These are phyloP conservation scores for Panulirus ornatus DNA, from an alignment of 1,140 invertebrate species.

Conservation along the genomic window DNA sequence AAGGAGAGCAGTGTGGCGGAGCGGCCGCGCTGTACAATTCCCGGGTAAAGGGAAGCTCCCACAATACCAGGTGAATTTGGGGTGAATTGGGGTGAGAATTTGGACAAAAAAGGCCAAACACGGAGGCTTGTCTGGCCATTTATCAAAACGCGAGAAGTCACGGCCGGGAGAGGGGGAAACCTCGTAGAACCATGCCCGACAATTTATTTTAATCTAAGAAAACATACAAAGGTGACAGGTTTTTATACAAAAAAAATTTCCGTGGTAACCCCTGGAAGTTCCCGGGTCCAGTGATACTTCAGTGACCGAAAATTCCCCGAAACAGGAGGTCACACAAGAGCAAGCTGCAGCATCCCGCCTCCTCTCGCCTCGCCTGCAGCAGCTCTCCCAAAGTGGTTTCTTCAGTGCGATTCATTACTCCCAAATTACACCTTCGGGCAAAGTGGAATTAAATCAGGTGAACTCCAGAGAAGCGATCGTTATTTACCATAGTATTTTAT, in stretches of 20 bases:
- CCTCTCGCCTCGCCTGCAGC: not conserved
- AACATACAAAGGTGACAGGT: slow-evolving; percentile 61
- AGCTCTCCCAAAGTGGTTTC: slow-evolving; percentile 8
- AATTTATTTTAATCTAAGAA: slow-evolving; percentile 67
- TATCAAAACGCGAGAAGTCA: slow-evolving; percentile 66
- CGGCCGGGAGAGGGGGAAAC: slow-evolving; percentile 40
- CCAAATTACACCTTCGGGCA: slow-evolving; percentile 8
- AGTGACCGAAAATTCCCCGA: slow-evolving; percentile 6
- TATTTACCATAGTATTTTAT: not conserved
- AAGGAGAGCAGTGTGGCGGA: slow-evolving; percentile 50
- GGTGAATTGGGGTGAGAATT: slow-evolving; percentile 68
- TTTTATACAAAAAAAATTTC: slow-evolving; percentile 52
- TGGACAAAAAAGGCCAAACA: slow-evolving; percentile 66
- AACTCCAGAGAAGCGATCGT: not conserved
- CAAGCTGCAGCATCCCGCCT: not conserved
- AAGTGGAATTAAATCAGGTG: slow-evolving; percentile 26
- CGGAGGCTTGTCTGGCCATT: slow-evolving; percentile 64
- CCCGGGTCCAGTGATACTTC: slow-evolving; percentile 15
- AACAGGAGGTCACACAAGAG: slow-evolving; percentile 39
- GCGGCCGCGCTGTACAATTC: slow-evolving; percentile 43
- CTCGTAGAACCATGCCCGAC: slow-evolving; percentile 50
- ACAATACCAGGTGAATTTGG: slow-evolving; percentile 69
- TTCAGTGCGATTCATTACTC: not conserved
- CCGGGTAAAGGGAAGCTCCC: slow-evolving; percentile 37
- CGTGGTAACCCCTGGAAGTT: slow-evolving; percentile 6